Base-by-base conservation (phyloP, 1,140 invertebrate species). In the Mylabris phalerata region DNA sequence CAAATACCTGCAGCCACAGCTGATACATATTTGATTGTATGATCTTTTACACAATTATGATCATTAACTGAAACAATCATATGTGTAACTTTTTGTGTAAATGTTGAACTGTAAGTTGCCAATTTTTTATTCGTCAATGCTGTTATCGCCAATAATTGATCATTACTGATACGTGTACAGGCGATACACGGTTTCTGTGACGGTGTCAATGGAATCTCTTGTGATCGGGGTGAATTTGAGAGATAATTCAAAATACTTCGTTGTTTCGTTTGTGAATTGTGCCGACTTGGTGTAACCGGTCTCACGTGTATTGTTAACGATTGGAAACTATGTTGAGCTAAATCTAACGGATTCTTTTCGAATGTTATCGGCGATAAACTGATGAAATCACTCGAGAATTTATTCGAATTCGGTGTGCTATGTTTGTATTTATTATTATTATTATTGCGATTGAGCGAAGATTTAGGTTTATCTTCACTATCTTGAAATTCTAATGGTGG, bases 11-110 rank as follows among this genome's bases (percentile, higher is more conserved):
- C 60, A 5, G 72, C 71, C 7, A 74, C 63, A 5, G 70, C 72
- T n/a, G 56, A 59, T 13, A 74, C 55, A 46, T 65, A 73, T 45
- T 74, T 74, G n/a, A 71, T 70, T 3, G 72, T 74, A 49, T 73
- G 67, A 49, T 72, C 67, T 49, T 65, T 58, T 3, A 72, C 50
- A 25, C 56, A 50, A 27, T 71, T 72, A 4, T 57, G 60, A 19
- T 68, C 61, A 41, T 70, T 62, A 13, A 63, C 62, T 19, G 59
- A 25, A 26, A 72, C 70, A 13, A 74, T 66, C 61, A 74, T 61
- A 61, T 74, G 72, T 10, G 72, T 73, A 0, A 72, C 68, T 10
- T 51, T 52, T 4, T 43, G 10, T 45, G 41, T 57, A 60, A 72
- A 74, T 7, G n/a, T 46, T 19, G 42, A 43, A 40, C 64, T 61